Evolutionary conservation across 2,888 invertebrate species (phyloP).

Genomic region (Seira ritae): DNA sequence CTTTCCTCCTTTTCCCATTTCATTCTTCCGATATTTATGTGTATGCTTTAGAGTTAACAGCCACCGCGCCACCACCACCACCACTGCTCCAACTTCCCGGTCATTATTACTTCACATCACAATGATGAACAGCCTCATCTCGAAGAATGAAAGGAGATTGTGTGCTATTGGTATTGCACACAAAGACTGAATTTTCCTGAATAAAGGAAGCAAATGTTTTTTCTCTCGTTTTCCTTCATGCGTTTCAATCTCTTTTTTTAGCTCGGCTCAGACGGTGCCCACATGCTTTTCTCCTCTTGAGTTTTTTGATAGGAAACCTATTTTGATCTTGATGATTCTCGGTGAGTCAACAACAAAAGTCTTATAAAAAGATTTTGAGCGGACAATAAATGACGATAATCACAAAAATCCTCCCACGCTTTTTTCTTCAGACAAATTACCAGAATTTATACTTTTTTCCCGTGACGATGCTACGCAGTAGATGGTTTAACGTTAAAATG

Average conservation of each 20-base stretch:
- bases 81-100: constrained; percentile 8
- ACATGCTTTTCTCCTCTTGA: constrained; percentile 27
- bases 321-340: constrained; percentile 35
- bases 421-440: constrained; percentile 38
- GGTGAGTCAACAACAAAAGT: constrained; percentile 29
- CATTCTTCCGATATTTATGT: not conserved
- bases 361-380: not conserved
- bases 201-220: constrained; percentile 50
- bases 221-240: constrained; percentile 39
- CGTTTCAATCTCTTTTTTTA: constrained; percentile 42
- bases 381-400: constrained; percentile 27
- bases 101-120: constrained; percentile 15
- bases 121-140: constrained; percentile 20
- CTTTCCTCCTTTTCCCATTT: constrained; percentile 9
- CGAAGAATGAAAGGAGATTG: not conserved
- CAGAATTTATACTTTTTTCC: constrained; percentile 23
- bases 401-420: constrained; percentile 49
- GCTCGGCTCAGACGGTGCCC: constrained; percentile 43
- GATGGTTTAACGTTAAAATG: not conserved
- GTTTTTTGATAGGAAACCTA: constrained; percentile 19
- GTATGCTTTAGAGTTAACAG: constrained; percentile 23
- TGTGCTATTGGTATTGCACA: too few relatives aligned
- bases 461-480: constrained; percentile 13
- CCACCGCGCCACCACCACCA: constrained; percentile 43
- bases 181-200: not conserved